Evolutionary conservation across 2,797 vertebrate genomes (phyloP).

Genomic region (Diceros bicornis): DNA sequence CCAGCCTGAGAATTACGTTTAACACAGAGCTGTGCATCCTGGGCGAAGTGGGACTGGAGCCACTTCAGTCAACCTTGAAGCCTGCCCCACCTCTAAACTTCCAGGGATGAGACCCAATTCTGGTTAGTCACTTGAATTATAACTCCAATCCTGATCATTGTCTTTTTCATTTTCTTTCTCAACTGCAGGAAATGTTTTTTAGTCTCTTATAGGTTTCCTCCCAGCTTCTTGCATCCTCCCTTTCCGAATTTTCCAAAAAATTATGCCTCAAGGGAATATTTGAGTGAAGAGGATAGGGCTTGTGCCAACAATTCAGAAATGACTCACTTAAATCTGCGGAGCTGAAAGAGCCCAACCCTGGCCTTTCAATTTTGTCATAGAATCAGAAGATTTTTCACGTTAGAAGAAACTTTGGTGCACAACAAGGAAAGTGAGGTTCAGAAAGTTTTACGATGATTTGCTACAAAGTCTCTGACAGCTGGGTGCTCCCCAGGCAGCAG

Average conservation of each 20-base stretch:
- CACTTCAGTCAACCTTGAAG: background rate
- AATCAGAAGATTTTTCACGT: background rate
- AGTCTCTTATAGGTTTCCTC: conserved; percentile 11
- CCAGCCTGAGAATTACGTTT: background rate
- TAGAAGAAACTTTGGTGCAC: background rate
- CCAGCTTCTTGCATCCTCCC: background rate
- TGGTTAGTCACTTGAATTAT: background rate
- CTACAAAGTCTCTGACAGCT: background rate
- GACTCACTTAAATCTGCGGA: conserved; percentile 32
- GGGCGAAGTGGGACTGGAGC: background rate
- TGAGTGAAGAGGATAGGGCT: background rate
- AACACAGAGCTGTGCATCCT: background rate
- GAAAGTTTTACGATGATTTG: background rate
- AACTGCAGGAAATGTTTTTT: background rate
- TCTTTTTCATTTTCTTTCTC: conserved; percentile 37
- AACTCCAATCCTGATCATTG: background rate
- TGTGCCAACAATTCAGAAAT: conserved; percentile 26
- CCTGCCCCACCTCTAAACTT: background rate
- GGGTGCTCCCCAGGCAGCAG: background rate
- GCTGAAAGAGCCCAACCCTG: background rate
- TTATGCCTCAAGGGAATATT: background rate
- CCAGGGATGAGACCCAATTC: background rate
- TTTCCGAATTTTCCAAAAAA: conserved; percentile 10
- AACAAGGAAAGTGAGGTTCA: background rate
- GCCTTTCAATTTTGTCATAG: background rate